Percentiles rank a stretch among this genome's conserved stretches.
These are phyloP conservation scores for Cygnus buccinator DNA, from an alignment of 2,113 vertebrate genomes.

Conservation along the genomic window DNA sequence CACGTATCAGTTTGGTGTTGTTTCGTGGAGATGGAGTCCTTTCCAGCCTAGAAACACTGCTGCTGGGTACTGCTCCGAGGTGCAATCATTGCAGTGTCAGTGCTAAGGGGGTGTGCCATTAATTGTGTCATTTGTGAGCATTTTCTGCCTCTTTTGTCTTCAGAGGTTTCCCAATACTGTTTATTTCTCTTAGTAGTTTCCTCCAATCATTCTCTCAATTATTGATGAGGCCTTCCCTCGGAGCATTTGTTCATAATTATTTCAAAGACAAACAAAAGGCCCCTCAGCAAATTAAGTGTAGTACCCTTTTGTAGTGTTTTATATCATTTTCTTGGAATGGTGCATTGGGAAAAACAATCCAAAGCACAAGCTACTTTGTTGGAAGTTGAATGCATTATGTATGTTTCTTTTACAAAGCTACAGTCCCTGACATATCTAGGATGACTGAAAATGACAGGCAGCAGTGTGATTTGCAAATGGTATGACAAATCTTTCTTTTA, in stretches of 20 bases:
- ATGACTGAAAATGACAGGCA: neutral
- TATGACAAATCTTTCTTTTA: neutral
- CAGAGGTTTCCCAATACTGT: neutral
- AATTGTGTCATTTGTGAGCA: neutral
- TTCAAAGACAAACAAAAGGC: constrained; percentile 46
- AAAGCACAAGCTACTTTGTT: constrained; percentile 20
- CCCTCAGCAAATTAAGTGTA: constrained; percentile 44
- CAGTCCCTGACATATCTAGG: neutral
- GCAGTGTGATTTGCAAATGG: neutral
- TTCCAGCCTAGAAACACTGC: neutral
- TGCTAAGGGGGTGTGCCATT: neutral
- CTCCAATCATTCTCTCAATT: constrained; percentile 44
- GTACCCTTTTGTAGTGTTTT: constrained; percentile 9
- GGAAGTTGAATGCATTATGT: constrained; percentile 8
- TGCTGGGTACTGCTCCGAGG: neutral
- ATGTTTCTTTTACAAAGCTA: neutral
- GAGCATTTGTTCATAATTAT: constrained; percentile 62
- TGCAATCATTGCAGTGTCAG: neutral
- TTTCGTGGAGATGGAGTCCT: neutral
- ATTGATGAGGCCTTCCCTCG: constrained; percentile 55
- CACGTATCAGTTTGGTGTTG: neutral
- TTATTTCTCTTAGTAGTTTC: constrained; percentile 37
- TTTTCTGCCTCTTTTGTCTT: constrained; percentile 16
- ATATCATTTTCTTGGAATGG: constrained; percentile 16
- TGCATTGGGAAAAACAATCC: constrained; percentile 4